A percentile compares a stretch with the other conserved stretches of the same genome.
Conservation (phyloP, 2,797 vertebrate species). For the Muraenolepis orangiensis region DNA sequence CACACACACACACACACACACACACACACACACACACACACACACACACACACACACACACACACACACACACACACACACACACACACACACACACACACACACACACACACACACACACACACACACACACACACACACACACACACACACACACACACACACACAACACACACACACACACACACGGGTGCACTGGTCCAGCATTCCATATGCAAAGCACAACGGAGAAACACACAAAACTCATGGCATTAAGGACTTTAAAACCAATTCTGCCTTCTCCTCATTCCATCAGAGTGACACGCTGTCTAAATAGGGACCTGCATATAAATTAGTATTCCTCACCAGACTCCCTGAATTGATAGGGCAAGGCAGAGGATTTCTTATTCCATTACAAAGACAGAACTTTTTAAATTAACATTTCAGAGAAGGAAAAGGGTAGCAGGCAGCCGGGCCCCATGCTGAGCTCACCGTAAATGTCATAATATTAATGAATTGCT, state of each 20-base stretch:
- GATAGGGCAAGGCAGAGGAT: constrained; percentile 99
- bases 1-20: not conserved
- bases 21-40: constrained; percentile 10
- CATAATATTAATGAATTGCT: constrained; percentile 99
- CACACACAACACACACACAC: constrained; percentile 13
- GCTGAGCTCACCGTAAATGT: constrained; percentile 99
- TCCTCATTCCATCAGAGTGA: constrained; percentile 64
- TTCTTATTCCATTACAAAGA: constrained; percentile 99
- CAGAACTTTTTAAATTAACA: constrained; percentile 99
- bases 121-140: constrained; percentile 4
- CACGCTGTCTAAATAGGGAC: constrained; percentile 67
- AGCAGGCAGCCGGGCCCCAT: constrained; percentile 90
- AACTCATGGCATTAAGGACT: constrained; percentile 70
- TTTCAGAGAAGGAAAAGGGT: constrained; percentile 99
- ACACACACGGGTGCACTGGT: not conserved
- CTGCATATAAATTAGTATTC: constrained; percentile 91
- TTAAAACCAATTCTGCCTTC: constrained; percentile 71
- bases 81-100: constrained; percentile 5
- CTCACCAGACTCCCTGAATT: constrained; percentile 88
- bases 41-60: constrained; percentile 15
- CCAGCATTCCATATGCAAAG: constrained; percentile 31
- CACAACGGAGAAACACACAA: constrained; percentile 53
- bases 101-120: not conserved
- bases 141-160: constrained; percentile 14
- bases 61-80: constrained; percentile 12